Conservation (phyloP, 53 echinoderm and acorn worm genomes). For the Pentamera pediparva region DNA sequence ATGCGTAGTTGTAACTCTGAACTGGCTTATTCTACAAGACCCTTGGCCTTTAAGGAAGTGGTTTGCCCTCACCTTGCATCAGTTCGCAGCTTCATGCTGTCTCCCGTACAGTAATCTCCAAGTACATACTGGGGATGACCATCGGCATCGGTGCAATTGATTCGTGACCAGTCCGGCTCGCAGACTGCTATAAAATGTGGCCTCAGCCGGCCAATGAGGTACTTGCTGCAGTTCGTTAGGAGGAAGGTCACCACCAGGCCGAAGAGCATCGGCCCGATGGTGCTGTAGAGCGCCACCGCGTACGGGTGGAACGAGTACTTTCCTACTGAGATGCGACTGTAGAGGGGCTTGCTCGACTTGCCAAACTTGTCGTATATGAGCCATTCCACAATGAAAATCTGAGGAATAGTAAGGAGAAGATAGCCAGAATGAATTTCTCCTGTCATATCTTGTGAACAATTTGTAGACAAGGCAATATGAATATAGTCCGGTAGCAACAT, state of each 20-base stretch:
- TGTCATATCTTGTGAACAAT: not conserved
- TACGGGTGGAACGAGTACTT: constrained; percentile 60
- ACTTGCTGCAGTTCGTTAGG: constrained; percentile 70
- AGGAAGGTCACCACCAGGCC: constrained; percentile 48
- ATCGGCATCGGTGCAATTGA: constrained; percentile 52
- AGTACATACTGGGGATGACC: constrained; percentile 53
- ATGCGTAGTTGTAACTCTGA: no score
- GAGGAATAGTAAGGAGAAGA: no score
- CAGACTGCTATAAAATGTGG: constrained; percentile 79
- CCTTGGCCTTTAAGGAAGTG: no score
- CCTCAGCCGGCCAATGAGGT: constrained; percentile 67
- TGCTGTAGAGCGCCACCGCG: constrained; percentile 55
- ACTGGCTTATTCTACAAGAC: no score
- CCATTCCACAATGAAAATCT: constrained; percentile 83
- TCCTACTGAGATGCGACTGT: constrained; percentile 46
- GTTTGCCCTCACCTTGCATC: constrained; percentile 67
- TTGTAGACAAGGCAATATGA: not conserved
- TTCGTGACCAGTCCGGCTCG: constrained; percentile 50
- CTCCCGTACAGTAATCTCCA: constrained; percentile 46
- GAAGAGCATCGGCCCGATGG: constrained; percentile 61
- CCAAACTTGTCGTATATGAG: constrained; percentile 44
- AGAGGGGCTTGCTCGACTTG: constrained; percentile 49
- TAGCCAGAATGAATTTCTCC: no score
- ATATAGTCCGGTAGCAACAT: not conserved
- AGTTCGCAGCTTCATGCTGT: constrained; percentile 24